Percentiles rank a stretch among this genome's conserved stretches.
phyloP scores from a whole-genome alignment of 2,888 invertebrate genomes.

The Catocala nupta region DNA sequence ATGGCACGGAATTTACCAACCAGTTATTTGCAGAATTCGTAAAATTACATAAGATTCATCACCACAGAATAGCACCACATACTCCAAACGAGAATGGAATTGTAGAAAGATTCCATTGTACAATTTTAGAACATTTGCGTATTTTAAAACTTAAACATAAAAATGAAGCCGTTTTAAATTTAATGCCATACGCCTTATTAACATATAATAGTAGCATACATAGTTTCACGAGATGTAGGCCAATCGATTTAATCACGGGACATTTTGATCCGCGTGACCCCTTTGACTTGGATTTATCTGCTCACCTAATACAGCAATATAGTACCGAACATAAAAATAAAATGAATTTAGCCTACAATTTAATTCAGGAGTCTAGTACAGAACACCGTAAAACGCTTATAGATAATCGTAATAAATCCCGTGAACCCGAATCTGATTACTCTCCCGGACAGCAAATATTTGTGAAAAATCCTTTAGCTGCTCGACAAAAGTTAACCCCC shows the following conservation, averaged over 20 bases:
- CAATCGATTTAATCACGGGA: conserved; percentile 39
- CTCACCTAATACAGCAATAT: conserved; percentile 45
- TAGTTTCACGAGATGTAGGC: conserved; percentile 46
- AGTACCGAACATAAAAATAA: conserved; percentile 22
- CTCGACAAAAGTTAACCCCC: conserved; percentile 3
- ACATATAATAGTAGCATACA: conserved; percentile 43
- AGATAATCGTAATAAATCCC: conserved; percentile 1
- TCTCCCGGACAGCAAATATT: conserved; percentile 4
- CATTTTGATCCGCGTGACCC: conserved; percentile 48
- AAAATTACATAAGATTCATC: conserved; percentile 28
- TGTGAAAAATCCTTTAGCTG: conserved; percentile 3
- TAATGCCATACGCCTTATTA: conserved; percentile 33
- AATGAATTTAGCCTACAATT: conserved; percentile 35
- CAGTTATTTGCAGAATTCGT: conserved; percentile 37
- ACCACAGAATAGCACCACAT: conserved; percentile 30
- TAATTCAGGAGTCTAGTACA: neutral
- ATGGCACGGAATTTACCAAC: conserved; percentile 29
- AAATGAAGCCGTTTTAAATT: conserved; percentile 16
- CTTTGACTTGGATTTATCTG: conserved; percentile 35
- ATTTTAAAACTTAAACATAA: conserved; percentile 23
- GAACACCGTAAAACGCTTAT: neutral
- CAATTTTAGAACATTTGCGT: conserved; percentile 33
- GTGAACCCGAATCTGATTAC: conserved; percentile 6
- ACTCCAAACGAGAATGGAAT: conserved; percentile 39
- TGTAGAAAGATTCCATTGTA: conserved; percentile 29